These are phyloP conservation scores for Drosophila dunni DNA, from an alignment of 1,140 invertebrate genomes.

Conservation along the genomic window DNA sequence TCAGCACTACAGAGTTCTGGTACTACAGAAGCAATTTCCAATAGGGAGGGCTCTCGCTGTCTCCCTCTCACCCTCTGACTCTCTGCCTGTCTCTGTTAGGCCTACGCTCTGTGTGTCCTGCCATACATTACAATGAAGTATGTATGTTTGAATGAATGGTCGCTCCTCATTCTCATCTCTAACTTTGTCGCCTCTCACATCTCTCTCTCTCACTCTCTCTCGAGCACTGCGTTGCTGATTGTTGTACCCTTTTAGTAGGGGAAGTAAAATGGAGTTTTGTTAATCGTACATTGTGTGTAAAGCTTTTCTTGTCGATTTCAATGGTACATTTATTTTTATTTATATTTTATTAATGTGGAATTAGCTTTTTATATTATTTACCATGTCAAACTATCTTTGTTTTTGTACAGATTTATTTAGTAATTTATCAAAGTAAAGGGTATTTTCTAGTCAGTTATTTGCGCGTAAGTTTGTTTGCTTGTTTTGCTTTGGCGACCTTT, in stretches of 20 bases:
- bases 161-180: slow-evolving; percentile 18
- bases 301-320: too few species aligned
- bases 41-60: slow-evolving; percentile 5
- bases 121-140: slow-evolving; percentile 83
- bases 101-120: slow-evolving; percentile 44
- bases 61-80: background rate
- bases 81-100: slow-evolving; percentile 26
- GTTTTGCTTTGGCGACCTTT: slow-evolving; percentile 69
- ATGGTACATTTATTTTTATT: too few species aligned
- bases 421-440: too few species aligned
- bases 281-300: too few species aligned
- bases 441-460: too few species aligned
- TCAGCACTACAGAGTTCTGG: too few species aligned
- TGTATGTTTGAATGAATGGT: slow-evolving; percentile 73
- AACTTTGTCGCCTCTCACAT: background rate
- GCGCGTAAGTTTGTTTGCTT: background rate
- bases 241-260: background rate
- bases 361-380: too few species aligned
- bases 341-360: too few species aligned
- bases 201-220: slow-evolving; percentile 1
- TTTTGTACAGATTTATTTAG: too few species aligned
- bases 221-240: background rate
- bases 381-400: too few species aligned
- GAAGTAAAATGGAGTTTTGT: too few species aligned
- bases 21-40: too few species aligned